A percentile compares a stretch with the other conserved stretches of the same genome.
phyloP scores from a whole-genome alignment of 2,888 invertebrate species.

The Tridacna gigas region DNA sequence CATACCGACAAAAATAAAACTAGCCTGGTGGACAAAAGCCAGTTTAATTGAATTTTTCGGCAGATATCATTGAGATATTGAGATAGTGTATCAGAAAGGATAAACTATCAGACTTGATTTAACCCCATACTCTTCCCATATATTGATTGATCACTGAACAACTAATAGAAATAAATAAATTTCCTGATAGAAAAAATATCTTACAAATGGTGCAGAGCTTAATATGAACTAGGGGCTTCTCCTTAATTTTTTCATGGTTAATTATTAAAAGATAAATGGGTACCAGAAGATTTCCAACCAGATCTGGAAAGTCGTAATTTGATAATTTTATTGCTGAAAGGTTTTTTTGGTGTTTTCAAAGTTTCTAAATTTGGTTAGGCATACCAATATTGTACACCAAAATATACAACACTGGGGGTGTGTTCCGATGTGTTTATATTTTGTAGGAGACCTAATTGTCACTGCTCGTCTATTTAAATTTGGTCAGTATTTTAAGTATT shows the following conservation, averaged over 20 bases:
- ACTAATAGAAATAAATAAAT: too few relatives aligned
- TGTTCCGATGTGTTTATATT: neutral
- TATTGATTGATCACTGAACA: too few relatives aligned
- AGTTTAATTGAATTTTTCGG: constrained; percentile 31
- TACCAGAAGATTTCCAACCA: neutral
- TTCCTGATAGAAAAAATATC: too few relatives aligned
- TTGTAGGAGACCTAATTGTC: neutral
- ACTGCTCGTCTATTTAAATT: neutral
- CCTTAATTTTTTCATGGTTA: neutral
- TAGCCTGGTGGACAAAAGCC: constrained; percentile 5
- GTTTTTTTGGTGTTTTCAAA: too few relatives aligned
- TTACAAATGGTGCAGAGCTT: too few relatives aligned
- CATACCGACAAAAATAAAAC: neutral
- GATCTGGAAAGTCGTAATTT: too few relatives aligned
- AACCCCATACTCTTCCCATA: neutral
- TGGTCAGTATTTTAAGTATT: constrained; percentile 8
- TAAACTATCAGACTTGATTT: constrained; percentile 19
- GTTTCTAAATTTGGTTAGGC: too few relatives aligned
- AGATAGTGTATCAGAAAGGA: constrained; percentile 14
- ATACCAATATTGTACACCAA: too few relatives aligned
- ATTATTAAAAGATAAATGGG: neutral
- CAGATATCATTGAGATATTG: constrained; percentile 19
- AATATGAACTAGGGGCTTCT: too few relatives aligned
- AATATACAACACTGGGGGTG: too few relatives aligned
- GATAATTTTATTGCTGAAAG: too few relatives aligned